Evolutionary conservation across 2,797 vertebrate genomes (phyloP).

Genomic region (Rhinella marina): DNA sequence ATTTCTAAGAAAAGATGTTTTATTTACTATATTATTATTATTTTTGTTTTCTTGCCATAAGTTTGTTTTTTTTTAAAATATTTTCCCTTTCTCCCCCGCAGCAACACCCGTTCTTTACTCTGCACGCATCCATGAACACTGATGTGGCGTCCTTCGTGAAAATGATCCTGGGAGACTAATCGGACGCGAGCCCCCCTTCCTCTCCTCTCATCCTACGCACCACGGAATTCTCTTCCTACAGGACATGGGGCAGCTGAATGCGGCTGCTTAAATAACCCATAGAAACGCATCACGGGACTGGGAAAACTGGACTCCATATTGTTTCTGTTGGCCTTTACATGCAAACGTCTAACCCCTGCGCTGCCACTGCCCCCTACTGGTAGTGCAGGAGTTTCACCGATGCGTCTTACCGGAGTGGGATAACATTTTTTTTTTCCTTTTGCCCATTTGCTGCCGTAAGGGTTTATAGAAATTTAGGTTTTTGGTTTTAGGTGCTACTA

Average conservation of each 20-base stretch:
- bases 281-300: constrained; percentile 67
- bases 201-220: constrained; percentile 38
- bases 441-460: constrained; percentile 31
- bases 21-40: not conserved
- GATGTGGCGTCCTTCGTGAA: constrained; percentile 96
- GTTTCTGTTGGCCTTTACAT: constrained; percentile 66
- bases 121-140: constrained; percentile 94
- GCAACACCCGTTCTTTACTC: constrained; percentile 94
- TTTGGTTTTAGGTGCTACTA: constrained; percentile 80
- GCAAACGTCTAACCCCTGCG: constrained; percentile 63
- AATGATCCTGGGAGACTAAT: constrained; percentile 90
- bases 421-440: constrained; percentile 33
- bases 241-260: constrained; percentile 67
- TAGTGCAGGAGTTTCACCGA: constrained; percentile 14
- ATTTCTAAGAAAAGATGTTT: too few relatives aligned
- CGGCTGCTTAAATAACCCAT: constrained; percentile 67
- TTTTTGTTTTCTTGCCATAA: not conserved
- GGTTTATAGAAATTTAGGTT: constrained; percentile 58
- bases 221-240: constrained; percentile 44
- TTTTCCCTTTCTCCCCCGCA: constrained; percentile 66
- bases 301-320: constrained; percentile 62
- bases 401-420: constrained; percentile 56
- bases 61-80: not conserved
- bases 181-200: not conserved
- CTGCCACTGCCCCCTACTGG: constrained; percentile 37